Conservation (phyloP, 2,797 vertebrate genomes). For the Falco biarmicus region DNA sequence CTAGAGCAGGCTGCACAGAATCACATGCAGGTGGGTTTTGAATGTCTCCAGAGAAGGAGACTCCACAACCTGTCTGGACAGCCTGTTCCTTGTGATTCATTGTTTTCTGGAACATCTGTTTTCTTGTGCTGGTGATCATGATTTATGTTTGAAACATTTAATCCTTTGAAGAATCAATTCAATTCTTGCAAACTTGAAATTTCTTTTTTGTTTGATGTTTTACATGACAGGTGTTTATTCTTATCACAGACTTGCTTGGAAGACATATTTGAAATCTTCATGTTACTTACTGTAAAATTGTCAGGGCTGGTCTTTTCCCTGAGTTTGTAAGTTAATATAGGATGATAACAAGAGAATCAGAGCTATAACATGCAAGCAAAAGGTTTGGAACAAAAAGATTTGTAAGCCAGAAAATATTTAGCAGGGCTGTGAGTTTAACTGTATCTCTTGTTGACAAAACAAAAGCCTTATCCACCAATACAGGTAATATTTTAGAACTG, state of each 20-base stretch:
- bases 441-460: background rate
- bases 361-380: background rate
- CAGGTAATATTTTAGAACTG: background rate
- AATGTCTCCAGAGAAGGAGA: too few species aligned
- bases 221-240: background rate
- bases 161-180: background rate
- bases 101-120: background rate
- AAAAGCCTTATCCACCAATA: background rate
- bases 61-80: too few species aligned
- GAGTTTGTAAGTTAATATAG: background rate
- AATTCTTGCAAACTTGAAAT: background rate
- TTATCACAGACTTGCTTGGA: background rate
- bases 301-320: background rate
- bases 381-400: background rate
- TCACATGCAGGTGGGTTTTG: too few species aligned
- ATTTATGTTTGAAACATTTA: background rate
- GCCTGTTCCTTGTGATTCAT: background rate
- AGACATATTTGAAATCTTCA: background rate
- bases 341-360: background rate
- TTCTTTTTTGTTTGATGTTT: background rate
- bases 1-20: too few species aligned
- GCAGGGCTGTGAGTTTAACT: background rate
- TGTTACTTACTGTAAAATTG: background rate
- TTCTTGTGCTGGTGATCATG: background rate
- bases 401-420: background rate